Evolutionary conservation across 1,140 invertebrate genomes (phyloP).

Genomic region (Pseudomyrmex flavicornis): DNA sequence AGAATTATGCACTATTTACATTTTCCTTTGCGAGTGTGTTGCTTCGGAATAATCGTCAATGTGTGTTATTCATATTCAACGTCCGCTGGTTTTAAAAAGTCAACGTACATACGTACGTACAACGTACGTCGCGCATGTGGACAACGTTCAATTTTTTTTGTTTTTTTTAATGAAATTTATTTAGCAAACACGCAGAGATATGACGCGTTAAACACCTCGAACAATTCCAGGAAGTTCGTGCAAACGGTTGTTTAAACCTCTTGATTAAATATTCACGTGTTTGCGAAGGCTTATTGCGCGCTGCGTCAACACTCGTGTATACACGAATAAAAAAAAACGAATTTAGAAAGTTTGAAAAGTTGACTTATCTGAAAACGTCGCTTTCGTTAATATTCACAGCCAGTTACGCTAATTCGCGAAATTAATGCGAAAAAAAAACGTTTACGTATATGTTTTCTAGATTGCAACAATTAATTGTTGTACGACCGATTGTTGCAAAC

Average conservation of each 20-base stretch:
- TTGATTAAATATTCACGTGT: neutral
- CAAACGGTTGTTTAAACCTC: neutral
- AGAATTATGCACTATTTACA: neutral
- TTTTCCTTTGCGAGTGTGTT: too few species aligned
- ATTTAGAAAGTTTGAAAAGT: neutral
- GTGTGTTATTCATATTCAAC: neutral
- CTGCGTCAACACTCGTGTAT: neutral
- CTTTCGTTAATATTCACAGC: constrained; percentile 3
- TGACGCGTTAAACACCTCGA: neutral
- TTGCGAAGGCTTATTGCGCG: neutral
- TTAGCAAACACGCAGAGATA: constrained; percentile 7
- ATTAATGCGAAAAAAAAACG: neutral
- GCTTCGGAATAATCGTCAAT: neutral
- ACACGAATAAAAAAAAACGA: neutral
- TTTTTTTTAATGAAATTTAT: constrained; percentile 9
- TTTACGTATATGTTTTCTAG: neutral
- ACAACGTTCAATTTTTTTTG: neutral
- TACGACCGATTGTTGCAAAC: too few species aligned
- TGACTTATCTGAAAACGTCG: neutral
- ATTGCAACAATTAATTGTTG: too few species aligned
- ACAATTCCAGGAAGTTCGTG: neutral
- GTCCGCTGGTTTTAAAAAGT: neutral
- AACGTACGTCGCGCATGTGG: neutral
- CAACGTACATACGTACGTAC: neutral
- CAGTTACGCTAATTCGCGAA: neutral